Conservation (phyloP, 2,888 invertebrate species). For the Keiferia lycopersicella region DNA sequence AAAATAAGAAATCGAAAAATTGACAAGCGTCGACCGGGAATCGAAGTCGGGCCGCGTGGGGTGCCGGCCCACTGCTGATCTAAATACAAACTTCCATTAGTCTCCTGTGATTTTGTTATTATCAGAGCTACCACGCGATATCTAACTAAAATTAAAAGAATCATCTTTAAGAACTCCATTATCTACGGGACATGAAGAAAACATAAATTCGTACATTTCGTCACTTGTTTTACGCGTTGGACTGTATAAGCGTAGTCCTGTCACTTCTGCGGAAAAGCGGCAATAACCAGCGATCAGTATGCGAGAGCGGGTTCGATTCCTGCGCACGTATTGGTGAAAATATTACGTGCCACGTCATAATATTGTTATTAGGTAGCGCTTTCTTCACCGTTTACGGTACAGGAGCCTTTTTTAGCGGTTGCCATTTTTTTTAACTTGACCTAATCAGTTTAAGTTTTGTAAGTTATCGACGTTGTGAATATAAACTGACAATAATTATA, state of each 20-base stretch:
- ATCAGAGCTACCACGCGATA: too few species aligned
- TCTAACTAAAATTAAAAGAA: too few species aligned
- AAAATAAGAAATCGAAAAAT: too few species aligned
- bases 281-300: constrained; percentile 65
- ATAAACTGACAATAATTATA: constrained; percentile 27
- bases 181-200: too few species aligned
- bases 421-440: neutral
- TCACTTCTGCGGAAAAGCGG: constrained; percentile 45
- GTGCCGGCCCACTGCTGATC: too few species aligned
- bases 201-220: neutral
- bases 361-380: constrained; percentile 60
- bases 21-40: too few species aligned
- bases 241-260: constrained; percentile 5
- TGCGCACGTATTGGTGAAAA: constrained; percentile 68
- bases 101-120: too few species aligned
- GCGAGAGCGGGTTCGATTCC: constrained; percentile 60
- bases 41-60: too few species aligned
- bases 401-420: constrained; percentile 34
- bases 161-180: too few species aligned
- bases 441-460: constrained; percentile 14
- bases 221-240: neutral
- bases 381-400: constrained; percentile 68
- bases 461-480: constrained; percentile 21
- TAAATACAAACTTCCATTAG: too few species aligned
- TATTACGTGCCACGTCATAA: constrained; percentile 62